Conservation (phyloP, 2,888 invertebrate genomes). For the Brachylomia viminalis region DNA sequence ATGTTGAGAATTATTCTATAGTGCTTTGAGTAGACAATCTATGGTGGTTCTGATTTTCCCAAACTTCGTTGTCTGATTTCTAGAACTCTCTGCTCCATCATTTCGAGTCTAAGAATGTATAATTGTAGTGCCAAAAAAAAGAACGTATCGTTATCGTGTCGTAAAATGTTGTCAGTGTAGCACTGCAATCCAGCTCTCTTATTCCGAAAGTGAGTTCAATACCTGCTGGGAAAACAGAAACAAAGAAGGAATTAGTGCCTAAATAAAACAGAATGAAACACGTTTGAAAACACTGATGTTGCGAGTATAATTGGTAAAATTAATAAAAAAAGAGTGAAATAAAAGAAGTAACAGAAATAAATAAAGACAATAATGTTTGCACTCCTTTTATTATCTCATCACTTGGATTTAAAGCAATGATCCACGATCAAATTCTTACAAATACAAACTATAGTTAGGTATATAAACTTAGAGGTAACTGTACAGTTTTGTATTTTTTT, state of each 20-base stretch:
- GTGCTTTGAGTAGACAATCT: constrained; percentile 1
- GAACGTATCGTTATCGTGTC: too few relatives aligned
- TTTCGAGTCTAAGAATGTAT: constrained; percentile 3
- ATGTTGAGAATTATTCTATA: neutral
- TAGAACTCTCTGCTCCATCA: neutral
- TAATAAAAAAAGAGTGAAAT: neutral
- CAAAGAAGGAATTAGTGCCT: neutral
- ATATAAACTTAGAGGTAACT: constrained; percentile 64
- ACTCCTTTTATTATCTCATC: constrained; percentile 78
- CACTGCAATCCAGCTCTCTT: too few relatives aligned
- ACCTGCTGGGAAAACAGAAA: neutral
- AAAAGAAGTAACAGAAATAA: constrained; percentile 19
- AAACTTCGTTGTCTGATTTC: neutral
- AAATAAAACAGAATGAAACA: neutral
- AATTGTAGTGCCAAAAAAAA: too few relatives aligned
- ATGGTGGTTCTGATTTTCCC: neutral
- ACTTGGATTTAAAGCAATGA: constrained; percentile 77
- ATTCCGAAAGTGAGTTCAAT: neutral
- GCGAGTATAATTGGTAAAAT: neutral
- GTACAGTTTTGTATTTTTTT: constrained; percentile 63
- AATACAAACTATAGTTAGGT: constrained; percentile 69
- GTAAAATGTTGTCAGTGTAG: neutral
- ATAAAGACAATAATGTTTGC: constrained; percentile 62
- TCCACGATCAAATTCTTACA: constrained; percentile 76
- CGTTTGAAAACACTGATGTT: neutral